These are phyloP conservation scores for Anagrus nilaparvatae DNA, from an alignment of 1,140 invertebrate species.

Conservation along the genomic window DNA sequence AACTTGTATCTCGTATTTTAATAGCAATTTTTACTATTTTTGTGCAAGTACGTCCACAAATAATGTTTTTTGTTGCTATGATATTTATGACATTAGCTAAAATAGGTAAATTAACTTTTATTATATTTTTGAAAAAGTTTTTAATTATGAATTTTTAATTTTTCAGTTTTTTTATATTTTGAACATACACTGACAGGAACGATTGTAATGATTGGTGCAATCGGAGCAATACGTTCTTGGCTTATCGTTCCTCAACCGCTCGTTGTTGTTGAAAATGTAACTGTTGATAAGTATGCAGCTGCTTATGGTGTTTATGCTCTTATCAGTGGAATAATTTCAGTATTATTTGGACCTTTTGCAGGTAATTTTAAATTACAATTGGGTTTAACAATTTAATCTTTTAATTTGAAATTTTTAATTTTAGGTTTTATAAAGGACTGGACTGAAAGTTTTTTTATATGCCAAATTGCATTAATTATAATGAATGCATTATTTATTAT, in stretches of 20 bases:
- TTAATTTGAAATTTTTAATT: conserved; percentile 7
- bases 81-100: conserved; percentile 30
- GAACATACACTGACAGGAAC: conserved; percentile 28
- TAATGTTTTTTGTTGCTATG: conserved; percentile 35
- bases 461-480: conserved; percentile 30
- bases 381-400: not conserved
- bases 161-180: conserved; percentile 30
- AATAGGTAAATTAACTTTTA: conserved; percentile 22
- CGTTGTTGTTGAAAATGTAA: conserved; percentile 36
- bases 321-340: conserved; percentile 33
- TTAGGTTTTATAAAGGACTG: conserved; percentile 37
- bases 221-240: conserved; percentile 34
- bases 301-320: conserved; percentile 37
- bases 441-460: conserved; percentile 32
- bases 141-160: too few relatives aligned
- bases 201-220: conserved; percentile 26
- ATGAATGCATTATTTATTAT: conserved; percentile 32
- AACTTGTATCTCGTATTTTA: conserved; percentile 30
- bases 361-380: conserved; percentile 25
- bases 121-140: not conserved
- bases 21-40: conserved; percentile 31
- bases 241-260: conserved; percentile 33
- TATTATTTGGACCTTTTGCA: conserved; percentile 34
- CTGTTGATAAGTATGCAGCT: conserved; percentile 36
- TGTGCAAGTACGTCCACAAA: conserved; percentile 28